A percentile compares a stretch with the other conserved stretches of the same genome.
Evolutionary conservation across 2,113 vertebrate species (phyloP).

Genomic region (Sander lucioperca): DNA sequence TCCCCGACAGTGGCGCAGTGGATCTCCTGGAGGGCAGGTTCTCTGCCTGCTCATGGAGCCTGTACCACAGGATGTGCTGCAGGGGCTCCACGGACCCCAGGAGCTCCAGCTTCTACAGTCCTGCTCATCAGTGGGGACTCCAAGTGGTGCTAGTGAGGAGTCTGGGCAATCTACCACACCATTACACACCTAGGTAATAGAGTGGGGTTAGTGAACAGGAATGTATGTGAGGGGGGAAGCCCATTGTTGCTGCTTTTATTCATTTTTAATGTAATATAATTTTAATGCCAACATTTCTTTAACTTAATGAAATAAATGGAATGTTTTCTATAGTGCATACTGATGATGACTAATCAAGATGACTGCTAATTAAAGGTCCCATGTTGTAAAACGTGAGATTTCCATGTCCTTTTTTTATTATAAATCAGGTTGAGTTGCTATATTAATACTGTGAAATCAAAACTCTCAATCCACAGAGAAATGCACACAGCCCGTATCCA

Average conservation of each 20-base stretch:
- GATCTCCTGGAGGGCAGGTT: slow-evolving; percentile 74
- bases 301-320: too few species aligned
- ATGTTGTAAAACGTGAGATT: too few species aligned
- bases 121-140: slow-evolving; percentile 80
- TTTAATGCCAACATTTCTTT: not conserved
- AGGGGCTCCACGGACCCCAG: slow-evolving; percentile 88
- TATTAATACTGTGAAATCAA: too few species aligned
- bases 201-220: not conserved
- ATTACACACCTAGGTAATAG: slow-evolving; percentile 86
- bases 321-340: not conserved
- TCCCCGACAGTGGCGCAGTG: slow-evolving; percentile 83
- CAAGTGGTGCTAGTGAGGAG: not conserved
- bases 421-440: too few species aligned
- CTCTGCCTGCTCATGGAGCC: slow-evolving; percentile 82
- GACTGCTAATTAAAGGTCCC: not conserved
- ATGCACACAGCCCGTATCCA: too few species aligned
- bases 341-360: not conserved
- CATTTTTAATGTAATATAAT: not conserved
- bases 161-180: slow-evolving; percentile 85
- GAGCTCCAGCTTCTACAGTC: slow-evolving; percentile 86
- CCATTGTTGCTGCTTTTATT: not conserved
- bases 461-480: too few species aligned
- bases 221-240: not conserved
- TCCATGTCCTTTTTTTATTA: too few species aligned
- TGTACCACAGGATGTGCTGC: slow-evolving; percentile 86